Conservation (phyloP, 2,888 invertebrate genomes). For the Alviniconcha strummeri region DNA sequence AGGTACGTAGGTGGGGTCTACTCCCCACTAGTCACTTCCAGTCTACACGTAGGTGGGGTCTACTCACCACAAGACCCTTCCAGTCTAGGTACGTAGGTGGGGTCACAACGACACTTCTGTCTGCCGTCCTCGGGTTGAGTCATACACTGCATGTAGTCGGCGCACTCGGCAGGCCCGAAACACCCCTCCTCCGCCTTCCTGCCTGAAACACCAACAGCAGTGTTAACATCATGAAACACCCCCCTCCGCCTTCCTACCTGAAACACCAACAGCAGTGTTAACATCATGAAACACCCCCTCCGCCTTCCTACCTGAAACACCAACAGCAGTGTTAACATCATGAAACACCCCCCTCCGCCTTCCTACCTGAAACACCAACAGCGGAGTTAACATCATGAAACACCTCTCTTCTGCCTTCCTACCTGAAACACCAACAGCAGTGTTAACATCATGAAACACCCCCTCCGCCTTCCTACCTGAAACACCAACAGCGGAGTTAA, state of each 20-base stretch:
- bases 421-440: not conserved
- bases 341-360: not conserved
- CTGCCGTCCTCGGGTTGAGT: not conserved
- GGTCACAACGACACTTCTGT: not conserved
- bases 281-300: not conserved
- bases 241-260: not conserved
- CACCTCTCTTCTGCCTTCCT: not conserved
- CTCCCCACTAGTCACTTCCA: too few relatives aligned
- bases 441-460: not conserved
- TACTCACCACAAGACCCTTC: constrained; percentile 10
- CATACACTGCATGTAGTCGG: not conserved
- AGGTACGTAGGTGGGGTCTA: too few relatives aligned
- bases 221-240: not conserved
- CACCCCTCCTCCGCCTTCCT: not conserved
- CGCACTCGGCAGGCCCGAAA: constrained; percentile 20
- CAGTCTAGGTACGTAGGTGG: not conserved
- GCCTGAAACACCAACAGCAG: not conserved
- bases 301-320: not conserved
- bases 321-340: not conserved
- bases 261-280: not conserved
- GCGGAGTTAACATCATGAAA: not conserved
- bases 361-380: not conserved
- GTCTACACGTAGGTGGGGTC: too few relatives aligned
- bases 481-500: not conserved
- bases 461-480: not conserved